phyloP scores from a whole-genome alignment of 2,888 invertebrate species.

The Germaria angustata region DNA sequence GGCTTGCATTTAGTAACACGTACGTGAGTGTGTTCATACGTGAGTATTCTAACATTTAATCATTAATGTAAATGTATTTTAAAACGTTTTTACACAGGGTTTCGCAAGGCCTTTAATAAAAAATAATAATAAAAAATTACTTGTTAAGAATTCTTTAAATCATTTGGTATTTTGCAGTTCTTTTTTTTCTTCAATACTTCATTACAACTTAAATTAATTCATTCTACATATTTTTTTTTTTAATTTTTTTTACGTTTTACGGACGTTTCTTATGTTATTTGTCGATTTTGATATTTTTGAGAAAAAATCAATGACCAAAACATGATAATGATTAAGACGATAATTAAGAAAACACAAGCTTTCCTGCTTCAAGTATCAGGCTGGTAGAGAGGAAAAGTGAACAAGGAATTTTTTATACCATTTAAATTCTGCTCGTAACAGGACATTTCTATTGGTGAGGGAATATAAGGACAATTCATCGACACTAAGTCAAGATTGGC shows the following conservation, averaged over 20 bases:
- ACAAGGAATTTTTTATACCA: too few species aligned
- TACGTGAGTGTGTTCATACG: background rate
- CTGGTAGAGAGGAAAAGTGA: too few species aligned
- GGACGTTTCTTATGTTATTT: too few species aligned
- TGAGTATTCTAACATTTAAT: background rate
- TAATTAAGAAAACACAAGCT: too few species aligned
- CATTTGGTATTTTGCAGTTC: slow-evolving; percentile 11
- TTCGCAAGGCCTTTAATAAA: slow-evolving; percentile 55
- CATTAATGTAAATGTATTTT: background rate
- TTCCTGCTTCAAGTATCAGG: too few species aligned
- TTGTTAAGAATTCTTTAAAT: slow-evolving; percentile 47
- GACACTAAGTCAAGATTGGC: background rate
- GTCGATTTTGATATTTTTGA: too few species aligned
- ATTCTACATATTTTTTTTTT: slow-evolving; percentile 34
- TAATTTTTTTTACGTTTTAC: too few species aligned
- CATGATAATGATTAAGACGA: too few species aligned
- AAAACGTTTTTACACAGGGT: slow-evolving; percentile 24
- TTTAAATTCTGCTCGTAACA: too few species aligned
- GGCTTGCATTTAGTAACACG: background rate
- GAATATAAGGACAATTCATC: too few species aligned
- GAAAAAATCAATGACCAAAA: too few species aligned
- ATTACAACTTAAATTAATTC: slow-evolving; percentile 22
- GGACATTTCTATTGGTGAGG: too few species aligned
- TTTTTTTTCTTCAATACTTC: background rate
- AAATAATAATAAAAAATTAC: background rate